Evolutionary conservation across 2,797 vertebrate species (phyloP).

Genomic region (Pseudomugil gertrudae): DNA sequence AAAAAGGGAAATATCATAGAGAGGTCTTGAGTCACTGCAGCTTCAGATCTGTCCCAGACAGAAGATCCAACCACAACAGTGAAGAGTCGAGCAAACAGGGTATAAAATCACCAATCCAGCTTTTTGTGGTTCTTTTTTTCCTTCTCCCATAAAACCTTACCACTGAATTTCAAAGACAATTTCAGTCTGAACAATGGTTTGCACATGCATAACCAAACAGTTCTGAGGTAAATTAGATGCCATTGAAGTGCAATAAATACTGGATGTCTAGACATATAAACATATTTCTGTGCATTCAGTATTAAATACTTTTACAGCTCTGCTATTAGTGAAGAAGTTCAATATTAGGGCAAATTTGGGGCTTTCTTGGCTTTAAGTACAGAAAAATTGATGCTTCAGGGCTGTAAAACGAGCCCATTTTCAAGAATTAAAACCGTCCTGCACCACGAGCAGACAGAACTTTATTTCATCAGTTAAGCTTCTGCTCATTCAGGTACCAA

Average conservation of each 20-base stretch:
- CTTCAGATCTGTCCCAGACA: slow-evolving; percentile 2
- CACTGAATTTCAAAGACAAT: slow-evolving; percentile 66
- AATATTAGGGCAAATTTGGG: background rate
- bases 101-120: slow-evolving; percentile 59
- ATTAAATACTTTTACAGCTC: slow-evolving; percentile 12
- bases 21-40: slow-evolving; percentile 6
- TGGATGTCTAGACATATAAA: slow-evolving; percentile 67
- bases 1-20: slow-evolving; percentile 17
- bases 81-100: slow-evolving; percentile 56
- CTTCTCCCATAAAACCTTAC: slow-evolving; percentile 61
- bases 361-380: background rate
- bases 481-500: too few relatives aligned
- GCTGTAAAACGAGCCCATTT: too few relatives aligned
- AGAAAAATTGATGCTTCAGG: too few relatives aligned
- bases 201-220: slow-evolving; percentile 65
- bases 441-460: too few relatives aligned
- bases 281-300: slow-evolving; percentile 25
- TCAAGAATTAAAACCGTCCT: too few relatives aligned
- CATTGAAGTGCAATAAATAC: slow-evolving; percentile 57
- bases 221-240: slow-evolving; percentile 58
- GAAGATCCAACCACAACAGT: slow-evolving; percentile 63
- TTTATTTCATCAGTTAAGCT: too few relatives aligned
- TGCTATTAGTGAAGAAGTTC: background rate
- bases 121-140: slow-evolving; percentile 54
- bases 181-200: slow-evolving; percentile 66